Conservation (phyloP, 1,140 invertebrate genomes). For the Cotesia vestalis region DNA sequence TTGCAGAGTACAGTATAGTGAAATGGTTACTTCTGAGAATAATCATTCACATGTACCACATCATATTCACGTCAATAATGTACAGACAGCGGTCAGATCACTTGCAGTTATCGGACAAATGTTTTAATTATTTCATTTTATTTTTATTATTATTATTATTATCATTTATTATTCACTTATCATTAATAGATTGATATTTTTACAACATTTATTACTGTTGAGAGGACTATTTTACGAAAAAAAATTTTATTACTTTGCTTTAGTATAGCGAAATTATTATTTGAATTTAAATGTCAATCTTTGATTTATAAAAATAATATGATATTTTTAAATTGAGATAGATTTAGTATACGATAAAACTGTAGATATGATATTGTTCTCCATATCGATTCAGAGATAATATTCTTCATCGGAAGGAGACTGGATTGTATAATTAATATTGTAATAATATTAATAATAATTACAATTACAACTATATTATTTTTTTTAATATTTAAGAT, state of each 20-base stretch:
- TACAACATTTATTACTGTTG: not conserved
- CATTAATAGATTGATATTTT: not conserved
- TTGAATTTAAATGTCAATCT: too few species aligned
- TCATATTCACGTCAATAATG: slow-evolving; percentile 62
- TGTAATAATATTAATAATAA: not conserved
- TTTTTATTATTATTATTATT: not conserved
- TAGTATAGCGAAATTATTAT: too few species aligned
- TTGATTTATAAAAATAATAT: too few species aligned
- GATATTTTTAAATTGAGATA: too few species aligned
- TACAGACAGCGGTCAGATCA: slow-evolving; percentile 59
- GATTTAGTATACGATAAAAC: not conserved
- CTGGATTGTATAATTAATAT: slow-evolving; percentile 14
- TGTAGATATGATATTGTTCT: slow-evolving; percentile 14
- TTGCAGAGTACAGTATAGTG: slow-evolving; percentile 59
- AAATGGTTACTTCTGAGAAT: slow-evolving; percentile 54
- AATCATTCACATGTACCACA: slow-evolving; percentile 54
- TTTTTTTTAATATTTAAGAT: not conserved
- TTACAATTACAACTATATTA: not conserved
- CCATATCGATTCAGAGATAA: slow-evolving; percentile 2
- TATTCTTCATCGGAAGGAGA: slow-evolving; percentile 8
- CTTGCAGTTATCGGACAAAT: slow-evolving; percentile 62
- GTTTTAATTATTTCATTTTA: slow-evolving; percentile 47
- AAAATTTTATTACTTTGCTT: too few species aligned
- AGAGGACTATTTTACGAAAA: not conserved
- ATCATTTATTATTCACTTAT: not conserved